Evolutionary conservation across 2,113 vertebrate species (phyloP).

Genomic region (Hystrix brachyura): DNA sequence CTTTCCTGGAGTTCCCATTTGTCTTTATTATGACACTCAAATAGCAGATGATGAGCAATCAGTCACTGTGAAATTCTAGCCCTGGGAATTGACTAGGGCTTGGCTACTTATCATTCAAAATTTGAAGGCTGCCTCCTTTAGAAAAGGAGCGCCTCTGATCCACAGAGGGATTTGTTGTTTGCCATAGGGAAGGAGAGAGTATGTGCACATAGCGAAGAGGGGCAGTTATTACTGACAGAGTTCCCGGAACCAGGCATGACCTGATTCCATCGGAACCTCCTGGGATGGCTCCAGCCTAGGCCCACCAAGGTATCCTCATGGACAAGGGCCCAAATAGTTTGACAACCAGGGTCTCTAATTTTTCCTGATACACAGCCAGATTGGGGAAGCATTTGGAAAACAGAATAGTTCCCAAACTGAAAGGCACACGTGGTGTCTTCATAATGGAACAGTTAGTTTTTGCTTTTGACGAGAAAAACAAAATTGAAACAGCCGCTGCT

Average conservation of each 20-base stretch:
- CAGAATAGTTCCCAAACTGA: not conserved
- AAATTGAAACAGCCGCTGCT: not conserved
- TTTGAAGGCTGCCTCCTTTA: conserved; percentile 31
- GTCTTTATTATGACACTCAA: conserved; percentile 77
- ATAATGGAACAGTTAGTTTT: not conserved
- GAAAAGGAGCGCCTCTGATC: conserved; percentile 57
- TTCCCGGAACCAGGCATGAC: not conserved
- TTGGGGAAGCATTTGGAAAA: not conserved
- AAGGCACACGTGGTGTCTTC: not conserved
- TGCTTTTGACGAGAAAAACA: not conserved
- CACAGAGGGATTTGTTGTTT: conserved; percentile 68
- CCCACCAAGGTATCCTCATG: not conserved
- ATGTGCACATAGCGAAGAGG: not conserved
- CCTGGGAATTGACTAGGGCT: conserved; percentile 63
- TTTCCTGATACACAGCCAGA: not conserved
- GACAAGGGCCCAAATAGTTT: not conserved
- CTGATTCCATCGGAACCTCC: not conserved
- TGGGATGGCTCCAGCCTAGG: not conserved
- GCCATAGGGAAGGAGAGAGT: not conserved
- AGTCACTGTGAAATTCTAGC: conserved; percentile 69
- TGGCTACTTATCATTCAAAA: conserved; percentile 69
- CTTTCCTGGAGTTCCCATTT: conserved; percentile 63
- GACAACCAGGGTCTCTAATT: not conserved
- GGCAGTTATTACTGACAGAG: not conserved
- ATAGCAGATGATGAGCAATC: conserved; percentile 62